Base-by-base conservation (phyloP, 2,888 invertebrate genomes). In the Leucophenga montana region DNA sequence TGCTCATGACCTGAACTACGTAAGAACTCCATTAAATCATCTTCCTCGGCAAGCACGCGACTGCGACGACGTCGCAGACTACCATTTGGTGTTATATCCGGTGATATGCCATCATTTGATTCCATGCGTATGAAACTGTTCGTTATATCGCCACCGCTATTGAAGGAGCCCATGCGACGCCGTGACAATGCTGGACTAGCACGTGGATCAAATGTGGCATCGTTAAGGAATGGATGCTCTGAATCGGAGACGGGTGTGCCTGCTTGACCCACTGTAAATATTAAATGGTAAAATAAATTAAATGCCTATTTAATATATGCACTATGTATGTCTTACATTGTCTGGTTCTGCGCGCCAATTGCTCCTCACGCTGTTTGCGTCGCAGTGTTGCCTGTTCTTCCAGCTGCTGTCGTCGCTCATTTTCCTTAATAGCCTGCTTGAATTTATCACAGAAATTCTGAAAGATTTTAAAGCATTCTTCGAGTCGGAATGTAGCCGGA, bases 391-490 rank as follows among this genome's bases (percentile, higher is more conserved):
- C 95, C 87, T 96, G 96, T 86, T 95, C 95, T 86, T 97, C 97
- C 85, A 95, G 93, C 31, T 94, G 91, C 69, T 92, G 91, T 4
- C 97, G 91, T 54, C 95, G 90, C 84, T 94, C 95, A 88, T 98
- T 98, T 86, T 98, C 97, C 71, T 92, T 90, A 13, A 94, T 93
- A 0, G 96, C 95, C 77, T 95, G 93, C 68, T 93, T 93, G 89
- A 96, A 96, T 89, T 95, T 95, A 74, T 92, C 92, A 87, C 96
- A 96, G 90, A 98, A 98, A 59, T 92, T 92, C 82, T 95, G 94
- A 85, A 98, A 93, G 76, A 95, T 94, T 88, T 94, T 94, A 85
- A 97, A 96, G 85, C 97, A 97, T 87, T 98, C 98, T 87, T 98
- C 97, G 53, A 98, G 90, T 87, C 97, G 97, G 87, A 98, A 98